These are phyloP conservation scores for Aselliscus stoliczkanus DNA, from an alignment of 2,797 vertebrate genomes.

Conservation along the genomic window DNA sequence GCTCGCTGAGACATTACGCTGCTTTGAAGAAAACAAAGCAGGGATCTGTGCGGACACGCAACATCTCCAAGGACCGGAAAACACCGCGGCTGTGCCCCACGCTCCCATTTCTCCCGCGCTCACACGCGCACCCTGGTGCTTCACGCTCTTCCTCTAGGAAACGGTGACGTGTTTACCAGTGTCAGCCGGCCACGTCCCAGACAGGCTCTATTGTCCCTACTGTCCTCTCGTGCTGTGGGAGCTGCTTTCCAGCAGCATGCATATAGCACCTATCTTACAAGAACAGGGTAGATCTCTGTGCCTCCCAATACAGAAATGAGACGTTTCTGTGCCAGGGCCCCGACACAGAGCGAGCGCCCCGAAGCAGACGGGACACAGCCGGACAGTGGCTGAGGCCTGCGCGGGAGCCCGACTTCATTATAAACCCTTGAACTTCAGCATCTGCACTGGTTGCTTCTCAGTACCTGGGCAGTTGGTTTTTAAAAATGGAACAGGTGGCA, in stretches of 20 bases:
- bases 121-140: rapidly evolving
- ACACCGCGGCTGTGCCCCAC: too few species aligned
- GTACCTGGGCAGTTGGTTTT: not conserved
- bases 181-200: not conserved
- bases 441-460: not conserved
- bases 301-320: not conserved
- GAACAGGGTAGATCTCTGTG: not conserved
- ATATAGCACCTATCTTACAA: not conserved
- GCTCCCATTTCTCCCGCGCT: too few species aligned
- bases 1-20: rapidly evolving
- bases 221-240: not conserved
- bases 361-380: rapidly evolving
- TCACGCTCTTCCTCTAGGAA: not conserved
- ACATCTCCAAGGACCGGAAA: not conserved
- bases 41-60: rapidly evolving
- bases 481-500: not conserved
- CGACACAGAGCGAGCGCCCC: not conserved
- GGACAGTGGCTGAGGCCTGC: not conserved
- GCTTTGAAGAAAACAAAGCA: not conserved
- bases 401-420: not conserved
- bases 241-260: not conserved
- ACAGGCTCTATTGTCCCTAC: not conserved
- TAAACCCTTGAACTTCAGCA: too few species aligned
- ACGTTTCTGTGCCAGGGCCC: not conserved
- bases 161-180: rapidly evolving